These are phyloP conservation scores for Mesitornis unicolor DNA, from an alignment of 2,113 vertebrate genomes.

Conservation along the genomic window DNA sequence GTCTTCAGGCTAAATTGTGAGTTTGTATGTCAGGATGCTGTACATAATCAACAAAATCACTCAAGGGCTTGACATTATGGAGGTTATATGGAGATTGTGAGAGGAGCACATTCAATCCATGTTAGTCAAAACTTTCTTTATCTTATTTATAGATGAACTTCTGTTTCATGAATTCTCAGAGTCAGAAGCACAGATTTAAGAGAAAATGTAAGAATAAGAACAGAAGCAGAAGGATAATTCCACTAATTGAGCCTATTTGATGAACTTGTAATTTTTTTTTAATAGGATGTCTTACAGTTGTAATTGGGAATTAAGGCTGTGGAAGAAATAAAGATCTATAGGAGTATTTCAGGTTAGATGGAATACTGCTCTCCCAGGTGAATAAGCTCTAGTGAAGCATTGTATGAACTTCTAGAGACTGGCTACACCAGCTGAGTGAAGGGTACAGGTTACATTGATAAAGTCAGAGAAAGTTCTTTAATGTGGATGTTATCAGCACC, in stretches of 20 bases:
- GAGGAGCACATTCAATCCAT: not conserved
- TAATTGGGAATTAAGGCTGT: not conserved
- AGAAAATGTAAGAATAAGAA: not conserved
- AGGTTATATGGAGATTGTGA: slow-evolving; percentile 26
- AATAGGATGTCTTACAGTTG: not conserved
- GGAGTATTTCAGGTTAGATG: not conserved
- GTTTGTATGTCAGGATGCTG: slow-evolving; percentile 53
- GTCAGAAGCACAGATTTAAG: not conserved
- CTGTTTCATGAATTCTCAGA: not conserved
- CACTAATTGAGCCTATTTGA: not conserved
- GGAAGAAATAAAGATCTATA: not conserved
- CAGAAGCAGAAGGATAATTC: not conserved
- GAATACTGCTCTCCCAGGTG: not conserved
- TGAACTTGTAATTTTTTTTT: not conserved
- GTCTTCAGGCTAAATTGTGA: slow-evolving; percentile 40
- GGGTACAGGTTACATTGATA: not conserved
- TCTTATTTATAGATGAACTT: not conserved
- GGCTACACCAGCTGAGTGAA: not conserved
- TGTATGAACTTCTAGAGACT: not conserved
- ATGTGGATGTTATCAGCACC: not conserved
- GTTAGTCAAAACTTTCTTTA: slow-evolving; percentile 19
- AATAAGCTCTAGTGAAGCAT: not conserved
- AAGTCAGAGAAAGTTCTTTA: not conserved
- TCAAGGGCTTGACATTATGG: slow-evolving; percentile 15
- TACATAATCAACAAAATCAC: slow-evolving; percentile 45